These are phyloP conservation scores for Boloria euphrosyne DNA, from an alignment of 2,888 invertebrate genomes.

Conservation along the genomic window DNA sequence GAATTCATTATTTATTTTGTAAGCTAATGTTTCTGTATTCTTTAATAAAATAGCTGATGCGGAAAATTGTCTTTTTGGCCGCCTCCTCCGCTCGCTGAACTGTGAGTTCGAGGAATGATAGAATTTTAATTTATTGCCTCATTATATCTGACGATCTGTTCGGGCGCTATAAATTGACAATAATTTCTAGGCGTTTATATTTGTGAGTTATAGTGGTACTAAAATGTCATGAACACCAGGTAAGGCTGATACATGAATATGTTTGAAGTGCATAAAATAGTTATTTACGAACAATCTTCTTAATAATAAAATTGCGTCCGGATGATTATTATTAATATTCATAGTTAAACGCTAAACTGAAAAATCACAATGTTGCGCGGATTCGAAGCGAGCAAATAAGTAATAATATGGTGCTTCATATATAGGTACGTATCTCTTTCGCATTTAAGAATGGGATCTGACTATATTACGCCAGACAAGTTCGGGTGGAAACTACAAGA, in stretches of 20 bases:
- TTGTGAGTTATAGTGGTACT: conserved; percentile 4
- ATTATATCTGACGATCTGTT: conserved; percentile 28
- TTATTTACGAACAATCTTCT: conserved; percentile 5
- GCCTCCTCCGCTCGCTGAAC: conserved; percentile 33
- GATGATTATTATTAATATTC: no score
- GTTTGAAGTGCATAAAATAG: conserved; percentile 3
- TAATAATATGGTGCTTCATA: not conserved
- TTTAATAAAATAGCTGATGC: conserved; percentile 44
- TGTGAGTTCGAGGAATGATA: conserved; percentile 31
- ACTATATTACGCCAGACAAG: no score
- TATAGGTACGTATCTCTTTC: no score
- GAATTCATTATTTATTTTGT: conserved; percentile 49
- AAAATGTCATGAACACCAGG: conserved; percentile 2
- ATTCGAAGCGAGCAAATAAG: not conserved
- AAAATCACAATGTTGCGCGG: no score
- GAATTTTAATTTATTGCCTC: conserved; percentile 38
- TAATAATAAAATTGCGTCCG: no score
- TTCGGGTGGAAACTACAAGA: no score
- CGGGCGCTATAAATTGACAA: conserved; percentile 20
- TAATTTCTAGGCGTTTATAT: conserved; percentile 15
- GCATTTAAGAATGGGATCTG: no score
- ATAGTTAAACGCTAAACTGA: no score
- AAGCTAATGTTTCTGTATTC: conserved; percentile 47
- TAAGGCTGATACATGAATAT: not conserved
- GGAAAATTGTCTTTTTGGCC: conserved; percentile 44